A percentile compares a stretch with the other conserved stretches of the same genome.
Conservation (phyloP, 2,797 vertebrate genomes). For the Glyptemys insculpta region DNA sequence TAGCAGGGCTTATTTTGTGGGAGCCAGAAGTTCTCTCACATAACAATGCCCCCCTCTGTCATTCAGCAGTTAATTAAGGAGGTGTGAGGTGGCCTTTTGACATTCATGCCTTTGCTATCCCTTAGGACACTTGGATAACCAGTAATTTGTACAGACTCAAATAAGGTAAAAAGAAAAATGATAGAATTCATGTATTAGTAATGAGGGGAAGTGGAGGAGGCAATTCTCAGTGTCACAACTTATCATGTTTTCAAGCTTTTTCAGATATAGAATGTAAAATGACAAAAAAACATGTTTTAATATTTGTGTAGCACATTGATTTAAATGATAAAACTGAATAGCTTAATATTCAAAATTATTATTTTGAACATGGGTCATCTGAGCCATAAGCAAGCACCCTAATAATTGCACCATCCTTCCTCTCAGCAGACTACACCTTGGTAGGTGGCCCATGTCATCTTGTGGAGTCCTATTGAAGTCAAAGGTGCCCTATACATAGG, state of each 20-base stretch:
- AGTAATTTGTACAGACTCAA: not conserved
- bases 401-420: not conserved
- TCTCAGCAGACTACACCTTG: not conserved
- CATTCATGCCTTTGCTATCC: not conserved
- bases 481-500: not conserved
- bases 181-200: not conserved
- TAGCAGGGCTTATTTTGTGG: not conserved
- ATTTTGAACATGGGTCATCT: not conserved
- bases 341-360: not conserved
- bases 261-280: not conserved
- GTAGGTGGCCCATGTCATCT: not conserved
- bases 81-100: not conserved
- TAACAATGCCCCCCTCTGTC: not conserved
- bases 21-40: not conserved
- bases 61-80: not conserved
- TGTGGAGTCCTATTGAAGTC: not conserved
- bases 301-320: not conserved
- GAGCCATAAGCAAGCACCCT: not conserved
- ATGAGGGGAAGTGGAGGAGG: not conserved
- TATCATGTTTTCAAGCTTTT: not conserved
- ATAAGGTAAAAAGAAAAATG: not conserved
- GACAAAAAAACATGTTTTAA: not conserved
- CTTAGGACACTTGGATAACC: fast-evolving
- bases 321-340: not conserved
- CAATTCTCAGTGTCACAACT: not conserved